phyloP scores from a whole-genome alignment of 1,140 invertebrate species.

The Panagrolaimus sp. region DNA sequence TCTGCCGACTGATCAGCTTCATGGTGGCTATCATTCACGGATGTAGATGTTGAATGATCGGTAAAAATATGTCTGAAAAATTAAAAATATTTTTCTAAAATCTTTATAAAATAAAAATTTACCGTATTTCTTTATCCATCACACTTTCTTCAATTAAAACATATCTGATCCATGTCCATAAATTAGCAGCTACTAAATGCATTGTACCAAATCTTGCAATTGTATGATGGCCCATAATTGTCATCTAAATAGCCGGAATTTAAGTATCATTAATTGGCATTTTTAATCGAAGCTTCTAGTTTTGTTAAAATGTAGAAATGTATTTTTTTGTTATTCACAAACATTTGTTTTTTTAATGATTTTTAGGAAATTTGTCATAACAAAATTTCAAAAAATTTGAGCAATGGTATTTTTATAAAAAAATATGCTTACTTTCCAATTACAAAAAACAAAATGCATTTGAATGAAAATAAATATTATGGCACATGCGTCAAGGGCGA shows the following conservation, averaged over 20 bases:
- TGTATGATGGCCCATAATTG: slow-evolving; percentile 72
- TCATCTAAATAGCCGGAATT: slow-evolving; percentile 35
- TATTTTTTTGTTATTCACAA: no score
- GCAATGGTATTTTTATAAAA: no score
- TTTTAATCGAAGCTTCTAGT: no score
- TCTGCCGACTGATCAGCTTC: slow-evolving; percentile 19
- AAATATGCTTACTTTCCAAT: slow-evolving; percentile 74
- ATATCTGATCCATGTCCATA: slow-evolving; percentile 93
- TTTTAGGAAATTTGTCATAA: no score
- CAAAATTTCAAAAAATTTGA: no score
- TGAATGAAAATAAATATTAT: slow-evolving; percentile 96
- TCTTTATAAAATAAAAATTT: no score
- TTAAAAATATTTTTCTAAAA: no score
- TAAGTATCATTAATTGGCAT: no score
- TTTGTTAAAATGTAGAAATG: no score
- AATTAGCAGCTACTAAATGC: slow-evolving; percentile 93
- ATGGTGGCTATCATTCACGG: slow-evolving; percentile 62
- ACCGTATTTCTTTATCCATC: slow-evolving; percentile 55
- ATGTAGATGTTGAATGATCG: slow-evolving; percentile 66
- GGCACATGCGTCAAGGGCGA: slow-evolving; percentile 76
- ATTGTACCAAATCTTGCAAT: slow-evolving; percentile 90
- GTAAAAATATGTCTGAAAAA: slow-evolving; percentile 76
- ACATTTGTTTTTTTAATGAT: no score
- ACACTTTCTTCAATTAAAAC: slow-evolving; percentile 75
- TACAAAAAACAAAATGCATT: slow-evolving; percentile 98